Evolutionary conservation across 64 coral and sea anemone species (phyloP), one percentile per base, ranked within the genome.

Genomic region (Montipora efflorescens): DNA sequence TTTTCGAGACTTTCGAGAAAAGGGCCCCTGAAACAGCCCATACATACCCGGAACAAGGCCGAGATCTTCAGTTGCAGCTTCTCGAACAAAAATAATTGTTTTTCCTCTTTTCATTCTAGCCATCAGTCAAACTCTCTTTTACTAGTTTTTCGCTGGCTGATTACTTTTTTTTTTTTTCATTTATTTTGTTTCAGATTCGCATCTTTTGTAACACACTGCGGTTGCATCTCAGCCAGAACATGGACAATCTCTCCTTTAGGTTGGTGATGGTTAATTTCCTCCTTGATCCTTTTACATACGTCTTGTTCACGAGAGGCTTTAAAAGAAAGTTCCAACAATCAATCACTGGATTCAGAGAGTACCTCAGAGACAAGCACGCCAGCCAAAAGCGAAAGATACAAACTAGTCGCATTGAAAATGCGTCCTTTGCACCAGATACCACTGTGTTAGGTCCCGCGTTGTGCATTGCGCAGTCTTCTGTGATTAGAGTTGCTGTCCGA

Each of bases 221-320:
- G 47, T 76, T 68, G 46, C 46, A 70, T 21, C 84, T 48, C 3
- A 88, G 74, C 85, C 4, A 69, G 19, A 6, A 8, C 15, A 19
- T 69, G 11, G 92, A 93, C 62, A 66, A 70, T 18, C 21, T 93
- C 28, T 81, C 84, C 14, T 62, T 80, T n/a, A 93, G 52, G 50
- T 59, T 93, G 5, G 74, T 87, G 20, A 5, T 53, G 0, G 45
- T 61, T 11, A 87, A 77, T 79, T 93, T 93, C 50, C 11, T 88
- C 7, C 66, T 82, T 11, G 87, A 93, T 87, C 84, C 92, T 7
- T 93, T 93, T 22, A 79, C 77, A 18, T 93, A 93, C 47, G 92
- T 88, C 6, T 9, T 93, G 48, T 93, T 93, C 67, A 88, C 78
- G 67, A 74, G 18, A 45, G 79, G 78, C 45, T 93, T 93, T 61